Base-by-base conservation (phyloP, 2,797 vertebrate genomes). In the Neosilurus mollespiculum region DNA sequence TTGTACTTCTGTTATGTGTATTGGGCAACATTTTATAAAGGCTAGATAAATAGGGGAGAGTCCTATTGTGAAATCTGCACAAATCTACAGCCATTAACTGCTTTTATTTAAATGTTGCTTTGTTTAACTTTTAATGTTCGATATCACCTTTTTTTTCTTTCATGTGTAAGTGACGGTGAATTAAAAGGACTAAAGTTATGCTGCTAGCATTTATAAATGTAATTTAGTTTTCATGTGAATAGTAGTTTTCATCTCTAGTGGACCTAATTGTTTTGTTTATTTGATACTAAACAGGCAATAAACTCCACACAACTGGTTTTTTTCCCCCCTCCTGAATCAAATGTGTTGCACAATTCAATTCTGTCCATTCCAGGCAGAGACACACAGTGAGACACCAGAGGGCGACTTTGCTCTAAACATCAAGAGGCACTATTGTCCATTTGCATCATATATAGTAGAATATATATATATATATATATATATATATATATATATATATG, bases 261-360 rank as follows among this genome's bases (percentile, higher is more conserved):
- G 72, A 88, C 86, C 88, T 83, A 67, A 49, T 80, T 81, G 79
- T 82, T 87, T 84, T 84, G 70, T 71, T 86, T 84, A 54, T 83
- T 88, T 86, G 81, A 81, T 92, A 86, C 91, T 90, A 91, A 92
- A 92, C 86, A 91, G 90, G 90, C 85, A 94, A 92, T 94, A 94
- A 94, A 93, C 87, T 87, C 81, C 49, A 82, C 43, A 77, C 9
- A 26, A 91, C 82, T 87, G 81, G 73, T 89, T 80, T 59, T 24
- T 71, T 75, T n/a, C 64, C 12, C 24, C 64, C 12, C 24, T 43
- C 8, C 37, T 26, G 16, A 22, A 4, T 61, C 8, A 30, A 26
- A 30, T 51, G 11, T 53, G 12, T 26, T 72, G 70, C n/a, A 9
- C 11, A 15, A 54, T 11, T 7, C 1, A 37, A 67, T 37, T 37